Evolutionary conservation across 2,888 invertebrate species (phyloP).

Genomic region (Cheiracanthium punctorium): DNA sequence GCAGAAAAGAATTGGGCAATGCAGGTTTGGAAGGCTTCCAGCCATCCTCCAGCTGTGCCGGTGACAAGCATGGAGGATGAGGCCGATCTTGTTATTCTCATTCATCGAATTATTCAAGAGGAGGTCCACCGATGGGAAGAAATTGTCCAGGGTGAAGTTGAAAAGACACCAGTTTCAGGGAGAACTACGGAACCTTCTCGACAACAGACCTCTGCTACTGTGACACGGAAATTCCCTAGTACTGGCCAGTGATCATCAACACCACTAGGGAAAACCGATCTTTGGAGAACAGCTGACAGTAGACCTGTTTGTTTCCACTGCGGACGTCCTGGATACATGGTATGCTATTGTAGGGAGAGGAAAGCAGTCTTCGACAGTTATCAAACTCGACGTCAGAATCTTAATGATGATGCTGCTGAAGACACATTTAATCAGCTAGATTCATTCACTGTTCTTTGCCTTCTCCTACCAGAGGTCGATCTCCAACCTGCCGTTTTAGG

Average conservation of each 20-base stretch:
- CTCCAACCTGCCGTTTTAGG: no score
- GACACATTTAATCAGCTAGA: no score
- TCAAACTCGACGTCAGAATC: neutral
- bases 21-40: neutral
- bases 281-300: neutral
- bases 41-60: neutral
- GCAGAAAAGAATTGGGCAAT: neutral
- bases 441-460: no score
- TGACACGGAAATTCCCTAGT: no score
- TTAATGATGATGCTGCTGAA: no score
- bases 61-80: neutral
- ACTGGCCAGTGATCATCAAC: neutral
- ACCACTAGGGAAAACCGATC: neutral
- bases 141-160: neutral
- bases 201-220: no score
- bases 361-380: neutral
- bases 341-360: neutral
- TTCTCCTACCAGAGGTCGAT: no score
- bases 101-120: neutral
- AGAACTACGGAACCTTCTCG: no score
- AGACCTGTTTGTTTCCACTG: slow-evolving; percentile 1
- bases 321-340: neutral
- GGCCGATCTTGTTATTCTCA: neutral
- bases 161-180: neutral
- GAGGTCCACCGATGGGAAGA: neutral